Conservation (phyloP, 2,888 invertebrate genomes). For the Euclidia mi region DNA sequence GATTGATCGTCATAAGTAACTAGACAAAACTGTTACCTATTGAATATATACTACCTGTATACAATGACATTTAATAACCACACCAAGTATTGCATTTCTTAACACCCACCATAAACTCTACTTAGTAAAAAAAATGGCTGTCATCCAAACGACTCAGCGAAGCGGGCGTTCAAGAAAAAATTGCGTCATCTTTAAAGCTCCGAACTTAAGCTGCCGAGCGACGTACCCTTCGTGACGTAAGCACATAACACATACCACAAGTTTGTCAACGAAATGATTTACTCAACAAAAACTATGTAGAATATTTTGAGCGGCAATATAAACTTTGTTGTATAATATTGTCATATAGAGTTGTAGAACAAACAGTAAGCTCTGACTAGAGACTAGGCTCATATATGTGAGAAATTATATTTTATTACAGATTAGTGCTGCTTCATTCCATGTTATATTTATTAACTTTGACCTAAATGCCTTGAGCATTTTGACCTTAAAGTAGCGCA, state of each 20-base stretch:
- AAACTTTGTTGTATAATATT: neutral
- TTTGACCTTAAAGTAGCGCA: no score
- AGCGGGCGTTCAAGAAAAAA: conserved; percentile 15
- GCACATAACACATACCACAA: conserved; percentile 6
- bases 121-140: conserved; percentile 14
- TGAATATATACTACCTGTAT: no score
- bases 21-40: no score
- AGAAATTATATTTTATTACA: no score
- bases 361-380: no score
- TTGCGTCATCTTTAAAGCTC: conserved; percentile 19
- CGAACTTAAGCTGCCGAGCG: conserved; percentile 9
- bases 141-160: conserved; percentile 11
- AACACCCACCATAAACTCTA: conserved; percentile 9
- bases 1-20: no score
- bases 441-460: no score
- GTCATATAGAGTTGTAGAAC: no score
- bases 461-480: no score
- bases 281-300: neutral
- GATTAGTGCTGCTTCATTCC: no score
- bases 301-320: neutral
- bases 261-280: conserved; percentile 18
- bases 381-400: no score
- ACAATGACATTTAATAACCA: neutral
- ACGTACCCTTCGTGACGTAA: conserved; percentile 10
- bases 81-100: neutral